Evolutionary conservation across 2,797 vertebrate genomes (phyloP), one percentile per base, ranked within the genome.

Genomic region (Leptatherina wallacei): DNA sequence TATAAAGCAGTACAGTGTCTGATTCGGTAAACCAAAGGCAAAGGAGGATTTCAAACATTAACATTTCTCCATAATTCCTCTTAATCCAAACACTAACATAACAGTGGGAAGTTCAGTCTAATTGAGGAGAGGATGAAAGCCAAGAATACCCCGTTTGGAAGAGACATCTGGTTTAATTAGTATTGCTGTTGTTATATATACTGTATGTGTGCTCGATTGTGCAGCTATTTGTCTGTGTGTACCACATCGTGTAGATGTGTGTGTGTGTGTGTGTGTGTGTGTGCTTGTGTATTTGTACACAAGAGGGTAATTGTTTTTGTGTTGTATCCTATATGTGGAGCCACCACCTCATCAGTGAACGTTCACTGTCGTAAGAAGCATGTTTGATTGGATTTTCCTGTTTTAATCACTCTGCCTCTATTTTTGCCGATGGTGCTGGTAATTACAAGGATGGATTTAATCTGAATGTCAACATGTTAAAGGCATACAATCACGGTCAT

Each of bases 151-250:
- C 83, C 87, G 82, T 85, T 85, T 88, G 85, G 84, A 85, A 85
- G 85, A 89, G 78, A 93, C 85, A 87, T 75, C 56, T 89, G 87
- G 90, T 92, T 94, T 91, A 92, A 93, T 93, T 89, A 90, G 78
- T 49, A 85, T 89, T 90, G 85, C 89, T 80, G 56, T 38, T 51
- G 54, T 56, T 11, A 67, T 49, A 52, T 29, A 18, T 6, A 65
- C 51, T 24, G 24, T 80, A 76, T 75, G 75, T 57, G 61, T 40
- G 61, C 57, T 73, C 42, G 63, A 29, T 32, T 65, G 62, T 57
- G 49, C 38, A 51, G 52, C 40, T 58, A 22, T 78, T 65, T 40
- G 55, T 51, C 38, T 3, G 40, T 27, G 55, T 38, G 38, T 29
- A 44, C 32, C 13, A 20, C 11, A 66, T 4, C 40, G 12, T 49